These are phyloP conservation scores for Astropecten irregularis DNA, from an alignment of 53 echinoderm and acorn worm genomes.

Conservation along the genomic window DNA sequence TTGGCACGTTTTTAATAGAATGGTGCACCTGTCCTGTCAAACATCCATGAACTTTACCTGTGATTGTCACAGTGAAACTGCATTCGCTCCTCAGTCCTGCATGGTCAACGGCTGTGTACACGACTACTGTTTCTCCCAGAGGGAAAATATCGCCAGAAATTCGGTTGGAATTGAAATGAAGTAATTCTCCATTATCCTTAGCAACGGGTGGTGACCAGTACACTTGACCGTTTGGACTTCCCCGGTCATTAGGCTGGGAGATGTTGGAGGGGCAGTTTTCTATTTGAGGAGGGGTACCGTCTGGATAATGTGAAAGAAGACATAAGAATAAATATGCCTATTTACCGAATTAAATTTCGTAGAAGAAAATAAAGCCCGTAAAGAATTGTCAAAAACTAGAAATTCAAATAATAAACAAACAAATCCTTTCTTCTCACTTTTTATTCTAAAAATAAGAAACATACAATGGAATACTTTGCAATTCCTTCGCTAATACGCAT, in stretches of 20 bases:
- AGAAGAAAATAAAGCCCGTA: background rate
- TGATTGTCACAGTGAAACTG: constrained; percentile 21
- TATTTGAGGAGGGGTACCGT: constrained; percentile 44
- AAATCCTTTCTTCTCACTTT: no score
- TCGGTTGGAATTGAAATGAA: constrained; percentile 32
- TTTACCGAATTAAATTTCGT: no score
- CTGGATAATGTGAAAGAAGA: no score
- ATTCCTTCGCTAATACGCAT: no score
- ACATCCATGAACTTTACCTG: constrained; percentile 6
- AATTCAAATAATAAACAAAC: no score
- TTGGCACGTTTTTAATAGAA: no score
- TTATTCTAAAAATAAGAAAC: no score
- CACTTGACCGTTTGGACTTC: constrained; percentile 9
- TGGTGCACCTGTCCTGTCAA: no score
- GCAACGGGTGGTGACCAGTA: constrained; percentile 70
- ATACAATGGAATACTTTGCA: no score
- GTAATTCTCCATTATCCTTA: constrained; percentile 43
- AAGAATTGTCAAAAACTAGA: no score
- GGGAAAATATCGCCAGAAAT: constrained; percentile 46
- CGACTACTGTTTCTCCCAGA: constrained; percentile 49
- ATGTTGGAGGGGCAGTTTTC: constrained; percentile 53
- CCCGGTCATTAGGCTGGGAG: constrained; percentile 15
- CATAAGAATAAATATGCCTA: no score
- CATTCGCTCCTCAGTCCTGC: constrained; percentile 19
- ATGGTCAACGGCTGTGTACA: constrained; percentile 70